A percentile compares a stretch with the other conserved stretches of the same genome.
Evolutionary conservation across 2,113 vertebrate genomes (phyloP).

Genomic region (Sprattus sprattus): DNA sequence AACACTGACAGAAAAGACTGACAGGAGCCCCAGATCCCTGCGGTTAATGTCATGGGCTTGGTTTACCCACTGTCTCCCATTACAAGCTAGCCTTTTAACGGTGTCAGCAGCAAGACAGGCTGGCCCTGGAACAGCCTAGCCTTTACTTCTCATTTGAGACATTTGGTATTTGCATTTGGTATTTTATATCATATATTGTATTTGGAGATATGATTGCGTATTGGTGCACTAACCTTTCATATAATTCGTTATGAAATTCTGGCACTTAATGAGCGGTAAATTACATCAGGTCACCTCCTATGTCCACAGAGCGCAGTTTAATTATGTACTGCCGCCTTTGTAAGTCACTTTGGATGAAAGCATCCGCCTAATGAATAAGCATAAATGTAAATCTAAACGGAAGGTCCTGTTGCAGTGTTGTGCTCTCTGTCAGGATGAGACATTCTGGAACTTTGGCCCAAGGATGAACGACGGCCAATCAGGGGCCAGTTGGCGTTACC

Average conservation of each 20-base stretch:
- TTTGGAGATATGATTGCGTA: not conserved
- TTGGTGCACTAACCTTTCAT: not conserved
- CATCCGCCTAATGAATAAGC: not conserved
- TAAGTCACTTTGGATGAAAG: not conserved
- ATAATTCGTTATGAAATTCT: not conserved
- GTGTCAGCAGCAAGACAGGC: not conserved
- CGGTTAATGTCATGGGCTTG: not conserved
- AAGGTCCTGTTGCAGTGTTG: not conserved
- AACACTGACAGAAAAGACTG: not conserved
- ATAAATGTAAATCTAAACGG: not conserved
- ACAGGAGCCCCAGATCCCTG: not conserved
- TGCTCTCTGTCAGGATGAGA: not conserved
- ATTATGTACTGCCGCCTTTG: not conserved
- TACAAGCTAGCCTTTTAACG: not conserved
- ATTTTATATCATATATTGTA: not conserved
- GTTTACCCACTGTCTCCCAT: not conserved
- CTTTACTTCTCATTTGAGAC: not conserved
- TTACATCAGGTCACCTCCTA: not conserved
- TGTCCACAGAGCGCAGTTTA: not conserved
- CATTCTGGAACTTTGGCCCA: not conserved
- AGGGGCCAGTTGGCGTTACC: not conserved
- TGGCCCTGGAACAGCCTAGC: not conserved
- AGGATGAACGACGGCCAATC: slow-evolving; percentile 13
- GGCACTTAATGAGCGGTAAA: not conserved
- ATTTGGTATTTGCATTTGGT: not conserved